phyloP scores from a whole-genome alignment of 2,797 vertebrate genomes.

The Cetoscarus ocellatus region DNA sequence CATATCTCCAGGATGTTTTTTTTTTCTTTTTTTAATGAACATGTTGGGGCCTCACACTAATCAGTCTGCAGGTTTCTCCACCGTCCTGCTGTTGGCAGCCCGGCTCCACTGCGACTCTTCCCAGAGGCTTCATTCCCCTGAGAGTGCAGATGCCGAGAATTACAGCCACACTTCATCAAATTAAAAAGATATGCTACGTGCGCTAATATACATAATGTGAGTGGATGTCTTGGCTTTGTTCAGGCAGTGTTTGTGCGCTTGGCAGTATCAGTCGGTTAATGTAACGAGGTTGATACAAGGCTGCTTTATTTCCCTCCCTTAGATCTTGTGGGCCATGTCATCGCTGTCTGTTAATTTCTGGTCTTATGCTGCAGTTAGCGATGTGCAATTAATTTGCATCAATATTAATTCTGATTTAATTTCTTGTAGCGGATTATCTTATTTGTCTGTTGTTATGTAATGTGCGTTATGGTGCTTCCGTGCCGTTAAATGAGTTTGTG shows the following conservation, averaged over 20 bases:
- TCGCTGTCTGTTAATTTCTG: slow-evolving; percentile 21
- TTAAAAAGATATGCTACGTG: slow-evolving; percentile 31
- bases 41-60: not conserved
- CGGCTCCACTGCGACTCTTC: not conserved
- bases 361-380: not conserved
- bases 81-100: slow-evolving; percentile 26
- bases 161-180: slow-evolving; percentile 39
- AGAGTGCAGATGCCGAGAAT: slow-evolving; percentile 25
- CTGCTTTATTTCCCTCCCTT: slow-evolving; percentile 20
- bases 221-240: slow-evolving; percentile 28
- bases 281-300: not conserved
- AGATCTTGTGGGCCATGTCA: slow-evolving; percentile 14
- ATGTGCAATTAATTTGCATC: slow-evolving; percentile 28
- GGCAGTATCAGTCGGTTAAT: slow-evolving; percentile 3
- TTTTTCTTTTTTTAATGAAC: not conserved
- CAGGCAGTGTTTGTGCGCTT: slow-evolving; percentile 8
- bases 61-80: slow-evolving; percentile 1
- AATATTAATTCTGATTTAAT: slow-evolving; percentile 31
- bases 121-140: slow-evolving; percentile 24
- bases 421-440: not conserved
- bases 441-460: slow-evolving; percentile 25
- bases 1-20: slow-evolving; percentile 7
- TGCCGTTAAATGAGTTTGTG: slow-evolving; percentile 16
- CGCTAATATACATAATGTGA: slow-evolving; percentile 22
- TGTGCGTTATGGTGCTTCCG: slow-evolving; percentile 24